phyloP scores from a whole-genome alignment of 2,113 vertebrate species.

The Manacus vitellinus region DNA sequence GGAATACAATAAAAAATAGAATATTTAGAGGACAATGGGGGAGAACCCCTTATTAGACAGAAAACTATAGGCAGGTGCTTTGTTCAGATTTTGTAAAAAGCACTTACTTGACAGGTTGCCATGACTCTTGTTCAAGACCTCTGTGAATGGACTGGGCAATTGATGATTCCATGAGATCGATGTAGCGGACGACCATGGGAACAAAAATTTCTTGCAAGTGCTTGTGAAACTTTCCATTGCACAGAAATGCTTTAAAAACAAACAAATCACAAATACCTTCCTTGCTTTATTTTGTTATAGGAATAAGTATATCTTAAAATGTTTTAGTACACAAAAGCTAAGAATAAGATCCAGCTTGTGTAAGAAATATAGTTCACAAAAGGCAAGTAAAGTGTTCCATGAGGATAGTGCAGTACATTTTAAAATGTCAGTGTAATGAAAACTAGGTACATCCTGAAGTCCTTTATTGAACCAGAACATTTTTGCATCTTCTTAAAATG shows the following conservation, averaged over 20 bases:
- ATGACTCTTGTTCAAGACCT: constrained; percentile 94
- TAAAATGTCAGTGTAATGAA: not conserved
- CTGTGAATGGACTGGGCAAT: constrained; percentile 97
- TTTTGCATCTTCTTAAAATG: not conserved
- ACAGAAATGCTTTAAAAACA: constrained; percentile 85
- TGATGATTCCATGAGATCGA: constrained; percentile 98
- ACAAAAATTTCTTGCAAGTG: constrained; percentile 94
- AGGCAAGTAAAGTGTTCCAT: not conserved
- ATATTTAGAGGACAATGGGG: constrained; percentile 58
- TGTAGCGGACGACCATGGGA: constrained; percentile 93
- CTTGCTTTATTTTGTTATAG: not conserved
- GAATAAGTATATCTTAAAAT: not conserved
- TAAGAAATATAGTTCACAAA: not conserved
- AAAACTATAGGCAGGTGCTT: constrained; percentile 16
- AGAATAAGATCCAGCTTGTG: not conserved
- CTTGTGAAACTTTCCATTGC: constrained; percentile 94
- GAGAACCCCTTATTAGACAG: constrained; percentile 53
- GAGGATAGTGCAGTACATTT: not conserved
- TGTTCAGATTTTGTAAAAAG: not conserved
- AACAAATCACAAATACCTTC: constrained; percentile 47
- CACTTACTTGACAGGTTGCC: constrained; percentile 96
- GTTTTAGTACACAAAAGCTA: not conserved
- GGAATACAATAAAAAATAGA: constrained; percentile 76
- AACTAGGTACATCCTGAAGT: not conserved
- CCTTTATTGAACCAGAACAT: not conserved